A percentile compares a stretch with the other conserved stretches of the same genome.
These are phyloP conservation scores for Ispidina lecontei DNA, from an alignment of 2,797 vertebrate genomes.

Conservation along the genomic window DNA sequence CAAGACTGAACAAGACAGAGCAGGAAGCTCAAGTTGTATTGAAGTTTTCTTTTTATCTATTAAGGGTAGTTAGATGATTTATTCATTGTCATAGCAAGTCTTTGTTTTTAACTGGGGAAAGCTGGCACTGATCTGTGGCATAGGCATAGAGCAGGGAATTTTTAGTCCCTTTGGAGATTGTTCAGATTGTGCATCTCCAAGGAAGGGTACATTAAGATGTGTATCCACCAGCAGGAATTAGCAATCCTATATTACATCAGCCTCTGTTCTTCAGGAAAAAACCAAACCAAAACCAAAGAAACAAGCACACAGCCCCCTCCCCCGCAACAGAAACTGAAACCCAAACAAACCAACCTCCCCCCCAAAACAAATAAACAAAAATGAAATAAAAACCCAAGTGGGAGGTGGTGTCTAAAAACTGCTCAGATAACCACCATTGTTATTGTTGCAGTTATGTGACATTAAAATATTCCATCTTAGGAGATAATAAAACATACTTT, in stretches of 20 bases:
- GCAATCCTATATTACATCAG: neutral
- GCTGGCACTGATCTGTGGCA: neutral
- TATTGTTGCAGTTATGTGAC: neutral
- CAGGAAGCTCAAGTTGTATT: neutral
- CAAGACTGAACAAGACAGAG: neutral
- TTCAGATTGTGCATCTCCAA: neutral
- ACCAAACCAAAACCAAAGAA: too few relatives aligned
- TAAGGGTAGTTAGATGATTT: neutral
- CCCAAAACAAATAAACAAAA: too few relatives aligned
- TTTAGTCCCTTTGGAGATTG: neutral
- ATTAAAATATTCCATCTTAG: neutral
- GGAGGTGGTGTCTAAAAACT: neutral
- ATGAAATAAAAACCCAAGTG: neutral
- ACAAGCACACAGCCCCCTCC: too few relatives aligned
- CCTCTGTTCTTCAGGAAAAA: neutral
- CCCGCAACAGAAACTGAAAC: too few relatives aligned
- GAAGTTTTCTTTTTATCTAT: neutral
- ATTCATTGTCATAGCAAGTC: neutral
- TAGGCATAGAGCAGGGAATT: fast-evolving
- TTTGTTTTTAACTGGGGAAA: neutral
- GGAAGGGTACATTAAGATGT: neutral
- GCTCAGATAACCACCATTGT: neutral
- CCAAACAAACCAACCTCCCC: too few relatives aligned
- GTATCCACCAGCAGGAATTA: neutral
- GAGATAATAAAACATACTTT: neutral